These are phyloP conservation scores for Thumatha senex DNA, from an alignment of 2,888 invertebrate genomes.

Conservation along the genomic window DNA sequence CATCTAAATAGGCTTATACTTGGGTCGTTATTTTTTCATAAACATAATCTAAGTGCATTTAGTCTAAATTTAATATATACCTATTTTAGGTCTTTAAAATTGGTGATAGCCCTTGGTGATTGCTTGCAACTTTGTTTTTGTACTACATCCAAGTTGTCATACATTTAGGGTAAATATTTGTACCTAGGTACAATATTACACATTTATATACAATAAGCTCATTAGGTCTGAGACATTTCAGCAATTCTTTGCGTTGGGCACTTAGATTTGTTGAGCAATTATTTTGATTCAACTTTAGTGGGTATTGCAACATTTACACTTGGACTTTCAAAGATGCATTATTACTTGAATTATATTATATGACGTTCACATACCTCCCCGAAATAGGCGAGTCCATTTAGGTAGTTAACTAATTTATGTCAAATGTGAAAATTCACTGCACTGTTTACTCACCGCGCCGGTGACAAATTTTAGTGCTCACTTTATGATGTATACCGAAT, in stretches of 20 bases:
- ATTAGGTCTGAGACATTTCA: too few species aligned
- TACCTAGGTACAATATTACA: too few species aligned
- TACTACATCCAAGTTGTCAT: too few species aligned
- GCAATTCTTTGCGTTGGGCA: neutral
- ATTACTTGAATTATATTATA: neutral
- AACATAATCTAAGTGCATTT: too few species aligned
- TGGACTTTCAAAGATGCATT: neutral
- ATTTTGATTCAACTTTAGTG: neutral
- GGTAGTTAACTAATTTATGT: constrained; percentile 25
- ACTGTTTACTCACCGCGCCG: constrained; percentile 81
- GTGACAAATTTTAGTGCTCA: constrained; percentile 75
- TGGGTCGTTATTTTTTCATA: too few species aligned
- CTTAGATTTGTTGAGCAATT: neutral
- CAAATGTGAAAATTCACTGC: constrained; percentile 62
- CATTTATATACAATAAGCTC: too few species aligned
- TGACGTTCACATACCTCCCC: constrained; percentile 31
- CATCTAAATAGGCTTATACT: too few species aligned
- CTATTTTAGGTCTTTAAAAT: neutral
- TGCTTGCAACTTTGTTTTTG: too few species aligned
- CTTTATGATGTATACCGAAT: constrained; percentile 85
- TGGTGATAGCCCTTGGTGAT: too few species aligned
- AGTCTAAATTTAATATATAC: neutral
- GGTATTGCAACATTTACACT: neutral
- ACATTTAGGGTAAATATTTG: too few species aligned
- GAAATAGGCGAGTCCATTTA: constrained; percentile 24